Conservation (phyloP, 2,888 invertebrate species). For the Ophioninae sp. region DNA sequence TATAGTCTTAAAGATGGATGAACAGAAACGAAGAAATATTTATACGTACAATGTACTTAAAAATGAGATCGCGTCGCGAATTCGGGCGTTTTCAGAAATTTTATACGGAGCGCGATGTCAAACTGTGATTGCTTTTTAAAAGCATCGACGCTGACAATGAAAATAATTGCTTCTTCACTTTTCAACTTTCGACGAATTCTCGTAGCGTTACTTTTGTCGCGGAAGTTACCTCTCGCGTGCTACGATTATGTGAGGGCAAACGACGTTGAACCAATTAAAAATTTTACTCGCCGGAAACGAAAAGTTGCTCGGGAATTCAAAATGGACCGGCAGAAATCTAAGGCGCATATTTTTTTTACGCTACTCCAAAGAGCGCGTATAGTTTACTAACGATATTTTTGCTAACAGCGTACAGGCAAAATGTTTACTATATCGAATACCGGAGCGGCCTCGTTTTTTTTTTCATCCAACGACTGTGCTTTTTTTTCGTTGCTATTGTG, state of each 20-base stretch:
- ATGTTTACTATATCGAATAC: slow-evolving; percentile 1
- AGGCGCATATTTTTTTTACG: background rate
- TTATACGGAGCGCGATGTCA: slow-evolving; percentile 38
- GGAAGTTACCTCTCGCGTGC: slow-evolving; percentile 16
- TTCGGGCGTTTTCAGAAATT: slow-evolving; percentile 31
- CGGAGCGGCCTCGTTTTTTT: slow-evolving; percentile 24
- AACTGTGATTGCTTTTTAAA: slow-evolving; percentile 46
- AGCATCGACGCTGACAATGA: slow-evolving; percentile 4
- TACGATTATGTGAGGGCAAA: background rate
- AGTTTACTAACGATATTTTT: slow-evolving; percentile 59
- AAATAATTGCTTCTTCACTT: slow-evolving; percentile 4
- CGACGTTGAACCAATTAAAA: background rate
- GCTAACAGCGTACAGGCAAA: slow-evolving; percentile 51
- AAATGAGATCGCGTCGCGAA: slow-evolving; percentile 44
- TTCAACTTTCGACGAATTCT: slow-evolving; percentile 24
- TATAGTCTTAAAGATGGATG: slow-evolving; percentile 19
- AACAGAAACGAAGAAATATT: slow-evolving; percentile 31
- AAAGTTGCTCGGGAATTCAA: background rate
- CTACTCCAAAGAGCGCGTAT: slow-evolving; percentile 16
- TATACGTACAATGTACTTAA: slow-evolving; percentile 51
- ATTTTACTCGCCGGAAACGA: background rate
- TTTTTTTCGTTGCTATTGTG: slow-evolving; percentile 15
- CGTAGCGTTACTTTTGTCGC: slow-evolving; percentile 59
- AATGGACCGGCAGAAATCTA: background rate
- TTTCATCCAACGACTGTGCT: slow-evolving; percentile 23